phyloP scores from a whole-genome alignment of 2,888 invertebrate genomes.

The Euzetes globulus region DNA sequence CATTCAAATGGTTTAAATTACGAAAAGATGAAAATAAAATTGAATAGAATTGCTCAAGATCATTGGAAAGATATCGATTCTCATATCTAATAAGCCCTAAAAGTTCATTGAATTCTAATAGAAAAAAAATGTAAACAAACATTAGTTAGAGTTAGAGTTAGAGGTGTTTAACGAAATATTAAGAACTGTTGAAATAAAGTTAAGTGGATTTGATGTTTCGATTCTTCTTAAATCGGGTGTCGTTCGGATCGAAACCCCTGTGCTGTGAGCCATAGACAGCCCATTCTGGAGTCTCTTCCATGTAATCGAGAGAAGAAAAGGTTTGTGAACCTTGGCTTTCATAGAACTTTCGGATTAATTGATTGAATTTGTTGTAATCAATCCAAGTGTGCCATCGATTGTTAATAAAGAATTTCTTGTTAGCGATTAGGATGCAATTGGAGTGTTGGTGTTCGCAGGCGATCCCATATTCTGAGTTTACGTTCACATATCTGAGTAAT shows the following conservation, averaged over 20 bases:
- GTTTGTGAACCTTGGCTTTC: slow-evolving; percentile 46
- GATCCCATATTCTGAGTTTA: slow-evolving; percentile 50
- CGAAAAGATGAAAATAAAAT: too few relatives aligned
- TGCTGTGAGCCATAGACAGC: slow-evolving; percentile 53
- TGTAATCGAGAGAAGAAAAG: slow-evolving; percentile 53
- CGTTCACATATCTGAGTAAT: slow-evolving; percentile 45
- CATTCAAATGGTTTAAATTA: too few relatives aligned
- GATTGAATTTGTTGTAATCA: slow-evolving; percentile 53
- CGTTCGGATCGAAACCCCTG: slow-evolving; percentile 55
- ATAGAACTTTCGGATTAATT: slow-evolving; percentile 48
- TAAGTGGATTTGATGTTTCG: neutral
- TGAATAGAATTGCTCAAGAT: too few relatives aligned
- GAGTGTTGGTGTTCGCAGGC: slow-evolving; percentile 57
- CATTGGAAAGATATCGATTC: too few relatives aligned
- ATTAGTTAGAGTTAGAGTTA: neutral
- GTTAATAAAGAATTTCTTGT: slow-evolving; percentile 52
- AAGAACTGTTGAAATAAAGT: too few relatives aligned
- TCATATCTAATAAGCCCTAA: too few relatives aligned
- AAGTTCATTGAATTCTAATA: too few relatives aligned
- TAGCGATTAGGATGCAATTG: slow-evolving; percentile 54
- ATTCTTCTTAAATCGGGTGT: slow-evolving; percentile 48
- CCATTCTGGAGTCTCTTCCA: slow-evolving; percentile 53
- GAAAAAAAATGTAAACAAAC: neutral
- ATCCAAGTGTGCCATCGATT: slow-evolving; percentile 56
- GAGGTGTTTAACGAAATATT: neutral